Conservation (phyloP, 2,797 vertebrate species). For the Fistularia commersonii region DNA sequence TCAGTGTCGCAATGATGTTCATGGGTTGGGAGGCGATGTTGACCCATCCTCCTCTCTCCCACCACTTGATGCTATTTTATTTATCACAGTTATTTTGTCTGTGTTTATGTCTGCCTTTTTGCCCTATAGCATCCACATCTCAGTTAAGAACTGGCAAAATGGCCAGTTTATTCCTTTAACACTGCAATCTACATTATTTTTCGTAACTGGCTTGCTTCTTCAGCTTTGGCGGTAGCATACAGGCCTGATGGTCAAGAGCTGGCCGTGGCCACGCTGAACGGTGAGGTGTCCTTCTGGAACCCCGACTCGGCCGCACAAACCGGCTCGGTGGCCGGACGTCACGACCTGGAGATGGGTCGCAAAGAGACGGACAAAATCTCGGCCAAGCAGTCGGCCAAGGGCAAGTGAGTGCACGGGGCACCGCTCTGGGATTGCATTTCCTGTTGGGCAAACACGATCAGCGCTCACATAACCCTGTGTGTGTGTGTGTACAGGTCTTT, state of each 20-base stretch:
- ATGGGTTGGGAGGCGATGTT: no score
- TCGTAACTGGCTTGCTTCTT: background rate
- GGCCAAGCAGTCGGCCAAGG: constrained; percentile 90
- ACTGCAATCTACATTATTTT: background rate
- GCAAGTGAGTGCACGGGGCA: constrained; percentile 82
- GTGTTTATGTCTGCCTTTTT: no score
- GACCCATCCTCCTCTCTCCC: no score
- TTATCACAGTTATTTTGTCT: no score
- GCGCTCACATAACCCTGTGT: background rate
- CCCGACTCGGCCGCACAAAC: constrained; percentile 81
- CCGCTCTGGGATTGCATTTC: background rate
- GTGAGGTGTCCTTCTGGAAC: constrained; percentile 93
- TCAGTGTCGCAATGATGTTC: no score
- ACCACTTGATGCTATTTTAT: no score
- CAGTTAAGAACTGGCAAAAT: no score
- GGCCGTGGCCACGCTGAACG: constrained; percentile 86
- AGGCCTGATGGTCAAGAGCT: constrained; percentile 89
- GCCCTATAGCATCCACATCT: no score
- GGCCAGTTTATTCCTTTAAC: no score
- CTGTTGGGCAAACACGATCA: no score
- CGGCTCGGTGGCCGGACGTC: constrained; percentile 84
- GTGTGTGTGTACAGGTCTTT: constrained; percentile 78
- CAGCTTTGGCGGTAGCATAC: constrained; percentile 85
- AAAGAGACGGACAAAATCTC: constrained; percentile 94
- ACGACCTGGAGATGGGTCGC: constrained; percentile 88